Evolutionary conservation across 2,113 vertebrate genomes (phyloP).

Genomic region (Leptosomus discolor): DNA sequence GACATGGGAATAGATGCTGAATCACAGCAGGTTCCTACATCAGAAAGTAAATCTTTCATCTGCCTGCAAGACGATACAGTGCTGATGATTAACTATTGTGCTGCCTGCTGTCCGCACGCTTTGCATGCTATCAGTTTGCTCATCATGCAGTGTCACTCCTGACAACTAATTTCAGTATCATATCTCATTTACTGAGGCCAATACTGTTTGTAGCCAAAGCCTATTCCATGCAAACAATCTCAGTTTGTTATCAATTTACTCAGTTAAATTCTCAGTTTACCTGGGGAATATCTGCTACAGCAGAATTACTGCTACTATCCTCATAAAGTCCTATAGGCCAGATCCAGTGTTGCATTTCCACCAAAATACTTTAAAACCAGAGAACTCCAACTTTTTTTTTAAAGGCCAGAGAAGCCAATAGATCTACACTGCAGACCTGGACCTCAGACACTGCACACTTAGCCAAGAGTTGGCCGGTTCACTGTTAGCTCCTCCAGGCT

Average conservation of each 20-base stretch:
- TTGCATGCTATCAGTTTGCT: not conserved
- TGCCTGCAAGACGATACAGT: fast-evolving
- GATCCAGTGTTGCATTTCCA: not conserved
- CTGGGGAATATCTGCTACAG: not conserved
- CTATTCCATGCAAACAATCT: not conserved
- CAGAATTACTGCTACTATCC: not conserved
- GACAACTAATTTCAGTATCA: not conserved
- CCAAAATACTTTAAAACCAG: not conserved
- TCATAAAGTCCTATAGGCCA: not conserved
- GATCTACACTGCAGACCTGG: not conserved
- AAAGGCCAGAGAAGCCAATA: not conserved
- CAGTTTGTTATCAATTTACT: not conserved
- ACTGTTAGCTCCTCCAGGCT: not conserved
- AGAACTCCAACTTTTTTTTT: not conserved
- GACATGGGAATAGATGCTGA: not conserved
- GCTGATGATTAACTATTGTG: not conserved
- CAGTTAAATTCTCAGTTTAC: not conserved
- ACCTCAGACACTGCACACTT: not conserved
- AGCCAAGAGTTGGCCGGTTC: not conserved
- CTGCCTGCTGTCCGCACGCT: not conserved
- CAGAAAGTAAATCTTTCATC: not conserved
- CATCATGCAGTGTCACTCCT: not conserved
- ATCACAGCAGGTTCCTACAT: not conserved
- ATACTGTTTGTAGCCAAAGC: not conserved
- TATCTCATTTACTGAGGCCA: not conserved